These are phyloP conservation scores for Lanius ludovicianus DNA, from an alignment of 2,113 vertebrate species.

Conservation along the genomic window DNA sequence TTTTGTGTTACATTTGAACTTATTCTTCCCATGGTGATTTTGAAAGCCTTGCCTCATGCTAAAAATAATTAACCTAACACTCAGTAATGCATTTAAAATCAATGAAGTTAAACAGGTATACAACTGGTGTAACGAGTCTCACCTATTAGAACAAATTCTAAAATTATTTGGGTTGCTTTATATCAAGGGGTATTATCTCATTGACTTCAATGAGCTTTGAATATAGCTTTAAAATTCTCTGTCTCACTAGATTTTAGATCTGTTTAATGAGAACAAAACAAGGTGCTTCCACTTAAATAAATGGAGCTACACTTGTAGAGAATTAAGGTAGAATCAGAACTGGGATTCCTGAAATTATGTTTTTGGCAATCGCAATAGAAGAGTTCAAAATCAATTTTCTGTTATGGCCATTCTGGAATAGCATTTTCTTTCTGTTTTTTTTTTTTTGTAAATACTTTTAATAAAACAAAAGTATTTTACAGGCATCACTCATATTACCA, in stretches of 20 bases:
- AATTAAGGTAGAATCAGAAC: background rate
- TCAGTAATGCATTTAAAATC: background rate
- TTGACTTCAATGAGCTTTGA: background rate
- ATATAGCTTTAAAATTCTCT: background rate
- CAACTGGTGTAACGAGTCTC: background rate
- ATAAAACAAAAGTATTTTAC: conserved; percentile 48
- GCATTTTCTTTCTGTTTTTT: background rate
- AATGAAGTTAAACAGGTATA: background rate
- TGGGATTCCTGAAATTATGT: background rate
- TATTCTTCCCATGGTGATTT: conserved; percentile 1
- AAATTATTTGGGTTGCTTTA: background rate
- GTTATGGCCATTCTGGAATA: conserved; percentile 7
- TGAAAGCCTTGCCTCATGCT: background rate
- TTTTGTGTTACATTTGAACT: conserved; percentile 19
- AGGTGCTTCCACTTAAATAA: background rate
- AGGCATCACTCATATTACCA: conserved; percentile 32
- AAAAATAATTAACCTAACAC: background rate
- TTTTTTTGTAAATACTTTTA: conserved; percentile 48
- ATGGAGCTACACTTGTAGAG: background rate
- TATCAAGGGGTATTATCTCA: background rate
- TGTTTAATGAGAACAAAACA: background rate
- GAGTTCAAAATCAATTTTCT: background rate
- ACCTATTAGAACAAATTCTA: background rate
- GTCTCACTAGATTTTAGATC: background rate
- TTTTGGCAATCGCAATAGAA: background rate